Percentiles rank a stretch among this genome's conserved stretches.
These are phyloP conservation scores for Urechis unicinctus DNA, from an alignment of 2,888 invertebrate species.

Conservation along the genomic window DNA sequence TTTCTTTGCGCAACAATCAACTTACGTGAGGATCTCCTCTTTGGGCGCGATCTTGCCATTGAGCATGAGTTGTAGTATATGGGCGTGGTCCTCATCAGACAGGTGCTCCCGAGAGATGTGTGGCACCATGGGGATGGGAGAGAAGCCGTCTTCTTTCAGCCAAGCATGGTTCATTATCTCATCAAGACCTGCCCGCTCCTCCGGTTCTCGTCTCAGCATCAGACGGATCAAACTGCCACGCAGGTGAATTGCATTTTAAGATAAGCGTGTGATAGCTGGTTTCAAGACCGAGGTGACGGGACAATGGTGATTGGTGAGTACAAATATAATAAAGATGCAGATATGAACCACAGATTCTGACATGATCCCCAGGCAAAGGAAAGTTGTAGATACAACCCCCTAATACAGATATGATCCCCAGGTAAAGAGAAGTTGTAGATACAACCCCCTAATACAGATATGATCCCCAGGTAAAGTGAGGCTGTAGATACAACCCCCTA, in stretches of 20 bases:
- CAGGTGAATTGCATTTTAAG: neutral
- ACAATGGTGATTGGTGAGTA: no score
- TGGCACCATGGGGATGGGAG: constrained; percentile 18
- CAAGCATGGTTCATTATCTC: constrained; percentile 84
- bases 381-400: no score
- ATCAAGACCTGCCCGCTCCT: constrained; percentile 76
- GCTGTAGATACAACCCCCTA: no score
- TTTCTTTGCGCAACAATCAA: constrained; percentile 19
- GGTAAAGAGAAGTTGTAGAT: no score
- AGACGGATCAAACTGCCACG: constrained; percentile 71
- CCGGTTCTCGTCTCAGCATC: constrained; percentile 91
- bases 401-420: no score
- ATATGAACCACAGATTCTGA: no score
- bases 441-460: no score
- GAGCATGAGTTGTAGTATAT: constrained; percentile 92
- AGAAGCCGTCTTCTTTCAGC: constrained; percentile 49
- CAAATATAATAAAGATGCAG: no score
- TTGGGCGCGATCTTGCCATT: constrained; percentile 89
- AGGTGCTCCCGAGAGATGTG: constrained; percentile 67
- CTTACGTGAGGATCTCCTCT: constrained; percentile 85
- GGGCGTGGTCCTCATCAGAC: constrained; percentile 81
- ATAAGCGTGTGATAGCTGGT: no score
- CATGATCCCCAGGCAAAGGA: no score
- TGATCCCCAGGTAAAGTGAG: no score
- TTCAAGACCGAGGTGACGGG: no score